Conservation (phyloP, 2,113 vertebrate species). For the Sporophila hypoxantha region DNA sequence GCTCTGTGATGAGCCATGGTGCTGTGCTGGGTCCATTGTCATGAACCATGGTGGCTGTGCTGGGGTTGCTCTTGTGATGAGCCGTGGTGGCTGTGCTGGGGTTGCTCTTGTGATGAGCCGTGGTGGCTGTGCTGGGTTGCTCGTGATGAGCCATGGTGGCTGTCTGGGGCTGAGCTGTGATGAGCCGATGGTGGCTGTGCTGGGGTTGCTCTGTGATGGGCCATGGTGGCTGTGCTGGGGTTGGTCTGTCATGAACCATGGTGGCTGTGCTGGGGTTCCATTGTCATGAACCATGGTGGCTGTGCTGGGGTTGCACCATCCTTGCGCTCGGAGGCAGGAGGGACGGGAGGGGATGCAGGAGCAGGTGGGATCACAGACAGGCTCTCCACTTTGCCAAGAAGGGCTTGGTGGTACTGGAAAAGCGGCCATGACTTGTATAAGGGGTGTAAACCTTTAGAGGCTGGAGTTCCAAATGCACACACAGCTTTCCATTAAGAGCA, state of each 20-base stretch:
- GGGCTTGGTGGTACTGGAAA: neutral
- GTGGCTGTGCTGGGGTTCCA: accelerated
- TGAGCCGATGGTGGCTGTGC: no score
- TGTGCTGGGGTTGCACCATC: neutral
- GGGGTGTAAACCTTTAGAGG: neutral
- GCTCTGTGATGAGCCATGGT: no score
- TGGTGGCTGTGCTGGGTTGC: no score
- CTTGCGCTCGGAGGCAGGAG: neutral
- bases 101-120: no score
- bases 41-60: accelerated
- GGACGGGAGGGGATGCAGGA: neutral
- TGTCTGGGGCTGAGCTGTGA: no score
- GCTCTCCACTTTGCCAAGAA: neutral
- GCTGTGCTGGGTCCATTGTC: accelerated
- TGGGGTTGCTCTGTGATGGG: accelerated
- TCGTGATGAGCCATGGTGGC: accelerated
- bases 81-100: no score
- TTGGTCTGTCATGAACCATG: neutral
- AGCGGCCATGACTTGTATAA: neutral
- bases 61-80: neutral
- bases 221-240: no score
- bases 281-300: accelerated
- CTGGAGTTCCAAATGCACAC: neutral
- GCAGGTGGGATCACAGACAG: accelerated
- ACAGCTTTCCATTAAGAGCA: neutral